Percentiles rank a stretch among this genome's conserved stretches.
phyloP scores from a whole-genome alignment of 1,140 invertebrate genomes.

The Philopotamus ludificatus region DNA sequence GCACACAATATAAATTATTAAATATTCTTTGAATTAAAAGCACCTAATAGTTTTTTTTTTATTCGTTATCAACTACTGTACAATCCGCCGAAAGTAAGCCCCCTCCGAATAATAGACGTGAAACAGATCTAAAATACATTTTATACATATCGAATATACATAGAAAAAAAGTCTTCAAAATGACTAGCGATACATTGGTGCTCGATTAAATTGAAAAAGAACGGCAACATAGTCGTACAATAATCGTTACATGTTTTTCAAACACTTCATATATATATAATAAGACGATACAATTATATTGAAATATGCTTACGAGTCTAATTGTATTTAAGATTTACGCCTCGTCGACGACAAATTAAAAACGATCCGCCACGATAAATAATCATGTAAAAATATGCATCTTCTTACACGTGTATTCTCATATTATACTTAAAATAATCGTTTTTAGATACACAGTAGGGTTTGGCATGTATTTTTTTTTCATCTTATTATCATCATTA shows the following conservation, averaged over 20 bases:
- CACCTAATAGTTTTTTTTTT: slow-evolving; percentile 42
- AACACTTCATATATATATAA: slow-evolving; percentile 30
- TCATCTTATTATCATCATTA: too few species aligned
- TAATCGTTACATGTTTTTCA: slow-evolving; percentile 26
- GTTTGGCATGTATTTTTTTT: too few species aligned
- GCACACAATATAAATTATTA: slow-evolving; percentile 37
- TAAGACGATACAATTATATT: slow-evolving; percentile 31
- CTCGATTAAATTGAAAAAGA: slow-evolving; percentile 26
- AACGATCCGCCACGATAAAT: too few species aligned
- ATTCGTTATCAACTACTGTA: slow-evolving; percentile 41
- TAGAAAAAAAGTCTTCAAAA: slow-evolving; percentile 34
- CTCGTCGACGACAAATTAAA: too few species aligned
- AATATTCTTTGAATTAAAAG: slow-evolving; percentile 34
- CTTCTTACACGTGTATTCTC: too few species aligned
- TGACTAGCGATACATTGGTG: slow-evolving; percentile 38
- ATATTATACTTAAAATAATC: too few species aligned
- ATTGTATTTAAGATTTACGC: too few species aligned
- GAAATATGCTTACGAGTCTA: slow-evolving; percentile 17
- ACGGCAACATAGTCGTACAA: slow-evolving; percentile 23
- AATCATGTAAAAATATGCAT: too few species aligned
- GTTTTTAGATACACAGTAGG: too few species aligned
- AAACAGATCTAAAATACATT: slow-evolving; percentile 32
- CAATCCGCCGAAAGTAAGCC: slow-evolving; percentile 25
- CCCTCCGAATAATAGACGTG: slow-evolving; percentile 17
- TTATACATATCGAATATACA: slow-evolving; percentile 36